These are phyloP conservation scores for Saccostrea echinata DNA, from an alignment of 1,140 invertebrate genomes.

Conservation along the genomic window DNA sequence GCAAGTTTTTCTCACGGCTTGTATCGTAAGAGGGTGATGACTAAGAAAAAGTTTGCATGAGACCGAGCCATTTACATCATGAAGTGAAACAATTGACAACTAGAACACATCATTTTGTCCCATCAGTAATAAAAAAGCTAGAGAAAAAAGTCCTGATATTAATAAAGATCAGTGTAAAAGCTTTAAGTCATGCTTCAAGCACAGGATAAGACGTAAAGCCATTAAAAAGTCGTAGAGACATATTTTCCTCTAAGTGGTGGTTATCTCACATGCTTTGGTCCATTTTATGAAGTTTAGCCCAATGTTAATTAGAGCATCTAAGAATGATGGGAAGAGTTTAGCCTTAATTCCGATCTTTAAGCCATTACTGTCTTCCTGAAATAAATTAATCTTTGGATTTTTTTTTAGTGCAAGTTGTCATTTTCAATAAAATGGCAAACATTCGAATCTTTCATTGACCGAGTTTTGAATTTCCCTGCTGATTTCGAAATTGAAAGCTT, in stretches of 20 bases:
- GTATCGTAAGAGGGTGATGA: conserved; percentile 8
- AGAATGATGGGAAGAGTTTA: neutral
- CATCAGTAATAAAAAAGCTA: conserved; percentile 37
- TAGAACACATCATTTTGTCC: conserved; percentile 32
- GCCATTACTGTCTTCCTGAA: neutral
- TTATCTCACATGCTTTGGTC: neutral
- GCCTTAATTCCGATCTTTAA: neutral
- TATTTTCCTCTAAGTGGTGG: neutral
- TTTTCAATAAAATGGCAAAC: neutral
- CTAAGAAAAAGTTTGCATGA: conserved; percentile 38
- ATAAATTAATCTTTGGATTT: neutral
- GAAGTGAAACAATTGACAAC: conserved; percentile 34
- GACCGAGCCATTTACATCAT: conserved; percentile 19
- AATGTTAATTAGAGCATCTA: neutral
- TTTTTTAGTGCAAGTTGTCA: neutral
- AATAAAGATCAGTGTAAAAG: conserved; percentile 26
- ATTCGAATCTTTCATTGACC: no score
- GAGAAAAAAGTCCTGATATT: conserved; percentile 30
- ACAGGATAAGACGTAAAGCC: neutral
- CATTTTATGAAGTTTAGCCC: neutral
- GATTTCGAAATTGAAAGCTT: no score
- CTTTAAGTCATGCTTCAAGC: conserved; percentile 6
- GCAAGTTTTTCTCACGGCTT: conserved; percentile 28
- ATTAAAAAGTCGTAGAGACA: conserved; percentile 23
- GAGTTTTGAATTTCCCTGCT: no score